Conservation (phyloP, 2,797 vertebrate species). For the Sebastes cheni region DNA sequence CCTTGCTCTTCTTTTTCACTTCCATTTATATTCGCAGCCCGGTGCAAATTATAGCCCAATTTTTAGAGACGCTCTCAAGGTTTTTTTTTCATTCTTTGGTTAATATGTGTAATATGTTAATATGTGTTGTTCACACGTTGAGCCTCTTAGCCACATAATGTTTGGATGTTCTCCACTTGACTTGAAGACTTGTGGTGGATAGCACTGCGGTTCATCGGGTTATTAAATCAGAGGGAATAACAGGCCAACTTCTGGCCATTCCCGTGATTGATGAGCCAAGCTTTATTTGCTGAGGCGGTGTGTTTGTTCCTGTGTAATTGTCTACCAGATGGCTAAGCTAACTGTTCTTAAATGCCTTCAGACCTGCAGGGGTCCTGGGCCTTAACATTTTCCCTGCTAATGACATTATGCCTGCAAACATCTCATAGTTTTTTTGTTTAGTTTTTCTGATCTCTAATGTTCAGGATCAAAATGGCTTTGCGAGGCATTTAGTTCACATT, state of each 20-base stretch:
- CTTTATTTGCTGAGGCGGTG: conserved; percentile 88
- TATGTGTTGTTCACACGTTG: neutral
- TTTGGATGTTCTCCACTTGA: conserved; percentile 38
- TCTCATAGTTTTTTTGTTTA: conserved; percentile 28
- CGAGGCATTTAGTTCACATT: conserved; percentile 52
- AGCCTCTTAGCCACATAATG: conserved; percentile 11
- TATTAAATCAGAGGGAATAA: conserved; percentile 84
- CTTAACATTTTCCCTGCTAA: conserved; percentile 76
- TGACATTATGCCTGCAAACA: conserved; percentile 72
- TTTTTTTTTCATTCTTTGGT: neutral
- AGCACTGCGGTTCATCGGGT: conserved; percentile 77
- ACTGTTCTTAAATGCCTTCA: conserved; percentile 87
- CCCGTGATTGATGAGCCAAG: conserved; percentile 86
- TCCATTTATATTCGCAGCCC: conserved; percentile 22
- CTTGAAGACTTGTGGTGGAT: conserved; percentile 41
- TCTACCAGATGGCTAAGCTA: conserved; percentile 89
- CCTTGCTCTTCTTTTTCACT: conserved; percentile 38
- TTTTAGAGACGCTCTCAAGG: conserved; percentile 14
- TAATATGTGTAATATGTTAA: too few relatives aligned
- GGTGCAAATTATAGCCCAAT: conserved; percentile 25
- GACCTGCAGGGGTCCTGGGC: conserved; percentile 78
- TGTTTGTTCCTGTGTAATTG: conserved; percentile 88
- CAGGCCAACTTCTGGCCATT: conserved; percentile 83
- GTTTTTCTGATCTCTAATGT: conserved; percentile 60
- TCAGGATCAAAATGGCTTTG: conserved; percentile 51